Evolutionary conservation across 1,140 invertebrate species (phyloP).

Genomic region (Dufourea novaeangliae): DNA sequence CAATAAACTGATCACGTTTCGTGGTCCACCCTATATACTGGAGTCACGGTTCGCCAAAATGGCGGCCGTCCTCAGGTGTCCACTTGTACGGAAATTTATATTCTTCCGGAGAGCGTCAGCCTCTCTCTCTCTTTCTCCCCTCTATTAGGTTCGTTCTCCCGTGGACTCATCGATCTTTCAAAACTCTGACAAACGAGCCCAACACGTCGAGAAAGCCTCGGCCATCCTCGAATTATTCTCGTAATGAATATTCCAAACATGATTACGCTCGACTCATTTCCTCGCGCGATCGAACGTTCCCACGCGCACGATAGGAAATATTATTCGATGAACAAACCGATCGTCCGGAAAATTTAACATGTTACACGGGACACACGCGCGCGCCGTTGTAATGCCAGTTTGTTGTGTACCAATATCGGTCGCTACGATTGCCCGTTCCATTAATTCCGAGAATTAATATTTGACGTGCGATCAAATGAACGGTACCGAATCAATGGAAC

Average conservation of each 20-base stretch:
- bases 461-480: too few species aligned
- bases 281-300: constrained; percentile 2
- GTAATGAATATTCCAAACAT: constrained; percentile 4
- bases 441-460: background rate
- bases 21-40: too few species aligned
- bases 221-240: background rate
- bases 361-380: constrained; percentile 3
- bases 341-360: constrained; percentile 23
- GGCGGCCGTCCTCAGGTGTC: background rate
- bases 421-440: background rate
- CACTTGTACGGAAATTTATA: constrained; percentile 8
- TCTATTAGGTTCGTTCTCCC: background rate
- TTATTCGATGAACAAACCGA: constrained; percentile 21
- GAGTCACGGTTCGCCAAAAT: background rate
- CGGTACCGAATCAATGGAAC: too few species aligned
- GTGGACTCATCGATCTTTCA: background rate
- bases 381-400: background rate
- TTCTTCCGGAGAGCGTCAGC: background rate
- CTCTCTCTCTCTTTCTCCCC: background rate
- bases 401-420: background rate
- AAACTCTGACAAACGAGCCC: background rate
- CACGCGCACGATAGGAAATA: background rate
- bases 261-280: too few species aligned
- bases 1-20: too few species aligned
- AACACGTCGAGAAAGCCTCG: background rate